A percentile compares a stretch with the other conserved stretches of the same genome.
phyloP scores from a whole-genome alignment of 2,797 vertebrate species.

The Clarias fuscus region DNA sequence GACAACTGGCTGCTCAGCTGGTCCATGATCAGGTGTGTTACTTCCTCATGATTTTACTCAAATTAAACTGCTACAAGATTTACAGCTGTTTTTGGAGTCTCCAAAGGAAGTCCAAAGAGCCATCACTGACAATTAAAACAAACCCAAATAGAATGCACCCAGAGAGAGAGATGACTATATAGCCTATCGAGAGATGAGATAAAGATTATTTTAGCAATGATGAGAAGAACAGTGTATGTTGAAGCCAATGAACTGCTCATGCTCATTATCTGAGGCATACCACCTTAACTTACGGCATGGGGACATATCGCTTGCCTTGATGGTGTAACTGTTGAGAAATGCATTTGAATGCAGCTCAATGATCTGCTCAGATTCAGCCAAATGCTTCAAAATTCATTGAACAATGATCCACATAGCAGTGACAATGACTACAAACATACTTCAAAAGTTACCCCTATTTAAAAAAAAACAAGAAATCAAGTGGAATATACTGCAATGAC shows the following conservation, averaged over 20 bases:
- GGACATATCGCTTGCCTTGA: neutral
- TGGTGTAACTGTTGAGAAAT: neutral
- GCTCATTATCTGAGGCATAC: neutral
- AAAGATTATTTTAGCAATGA: neutral
- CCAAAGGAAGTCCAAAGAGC: neutral
- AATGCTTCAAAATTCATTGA: neutral
- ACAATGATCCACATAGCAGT: neutral
- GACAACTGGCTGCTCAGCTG: neutral
- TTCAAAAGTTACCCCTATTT: neutral
- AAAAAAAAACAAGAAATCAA: neutral
- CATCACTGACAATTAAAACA: neutral
- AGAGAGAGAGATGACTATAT: too few relatives aligned
- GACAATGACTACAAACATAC: neutral
- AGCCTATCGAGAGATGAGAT: neutral
- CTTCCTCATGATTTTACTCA: neutral
- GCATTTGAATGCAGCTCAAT: neutral
- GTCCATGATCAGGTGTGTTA: neutral
- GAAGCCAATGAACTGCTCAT: neutral
- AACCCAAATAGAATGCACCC: neutral
- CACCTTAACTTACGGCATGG: neutral
- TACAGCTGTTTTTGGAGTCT: neutral
- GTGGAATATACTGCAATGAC: neutral
- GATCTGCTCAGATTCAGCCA: neutral
- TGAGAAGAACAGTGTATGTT: neutral
- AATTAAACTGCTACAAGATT: neutral